Conservation (phyloP, 2,888 invertebrate genomes). For the Drosophila stalkeri region DNA sequence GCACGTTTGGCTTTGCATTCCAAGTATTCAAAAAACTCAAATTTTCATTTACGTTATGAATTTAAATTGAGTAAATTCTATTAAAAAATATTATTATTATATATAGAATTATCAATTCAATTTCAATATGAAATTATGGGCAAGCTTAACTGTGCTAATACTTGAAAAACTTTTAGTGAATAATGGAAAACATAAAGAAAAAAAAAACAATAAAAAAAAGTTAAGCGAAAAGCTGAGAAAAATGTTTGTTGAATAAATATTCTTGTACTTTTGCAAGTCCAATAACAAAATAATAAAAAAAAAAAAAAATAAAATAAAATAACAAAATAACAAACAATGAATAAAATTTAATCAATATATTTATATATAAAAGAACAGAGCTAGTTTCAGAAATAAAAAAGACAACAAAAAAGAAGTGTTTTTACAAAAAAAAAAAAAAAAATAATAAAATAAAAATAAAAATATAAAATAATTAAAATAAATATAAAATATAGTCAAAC, state of each 20-base stretch:
- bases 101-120: no score
- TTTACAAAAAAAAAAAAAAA: neutral
- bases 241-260: neutral
- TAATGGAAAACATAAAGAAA: neutral
- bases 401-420: neutral
- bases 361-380: neutral
- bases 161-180: no score
- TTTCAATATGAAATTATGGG: no score
- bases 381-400: neutral
- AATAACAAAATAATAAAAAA: neutral
- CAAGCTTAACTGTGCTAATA: no score
- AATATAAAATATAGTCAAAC: no score
- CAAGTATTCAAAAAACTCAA: neutral
- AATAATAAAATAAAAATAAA: neutral
- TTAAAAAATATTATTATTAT: no score
- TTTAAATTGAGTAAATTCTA: no score
- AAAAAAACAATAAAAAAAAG: constrained; percentile 1
- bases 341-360: neutral
- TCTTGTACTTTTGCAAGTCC: neutral
- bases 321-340: neutral
- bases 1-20: no score
- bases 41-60: neutral
- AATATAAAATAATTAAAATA: neutral
- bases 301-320: neutral
- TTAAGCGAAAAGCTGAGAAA: neutral